Evolutionary conservation across 2,888 invertebrate genomes (phyloP).

Genomic region (Muschampia plurimacula): DNA sequence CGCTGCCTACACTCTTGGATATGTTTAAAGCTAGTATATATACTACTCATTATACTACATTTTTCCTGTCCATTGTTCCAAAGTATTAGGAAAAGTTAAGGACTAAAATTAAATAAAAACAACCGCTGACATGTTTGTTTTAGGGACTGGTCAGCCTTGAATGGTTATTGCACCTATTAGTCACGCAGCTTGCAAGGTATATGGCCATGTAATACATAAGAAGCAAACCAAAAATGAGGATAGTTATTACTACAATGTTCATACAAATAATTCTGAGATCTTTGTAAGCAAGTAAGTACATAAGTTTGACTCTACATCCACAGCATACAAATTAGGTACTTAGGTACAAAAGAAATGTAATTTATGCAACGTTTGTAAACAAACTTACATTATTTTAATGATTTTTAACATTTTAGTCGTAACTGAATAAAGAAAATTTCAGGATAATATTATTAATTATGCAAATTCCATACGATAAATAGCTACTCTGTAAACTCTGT

Average conservation of each 20-base stretch:
- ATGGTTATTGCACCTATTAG: slow-evolving; percentile 32
- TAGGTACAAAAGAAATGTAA: no score
- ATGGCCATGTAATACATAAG: slow-evolving; percentile 57
- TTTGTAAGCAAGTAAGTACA: not conserved
- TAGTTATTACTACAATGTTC: slow-evolving; percentile 34
- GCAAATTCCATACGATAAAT: no score
- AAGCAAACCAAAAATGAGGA: slow-evolving; percentile 48
- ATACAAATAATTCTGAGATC: slow-evolving; percentile 20
- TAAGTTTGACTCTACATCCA: not conserved
- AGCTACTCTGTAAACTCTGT: no score
- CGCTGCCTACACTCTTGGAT: not conserved
- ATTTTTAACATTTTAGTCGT: no score
- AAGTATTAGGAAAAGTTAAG: slow-evolving; percentile 24
- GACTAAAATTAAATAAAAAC: slow-evolving; percentile 13
- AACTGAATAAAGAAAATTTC: no score
- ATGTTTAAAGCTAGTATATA: no score
- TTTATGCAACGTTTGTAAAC: no score
- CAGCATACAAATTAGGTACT: no score
- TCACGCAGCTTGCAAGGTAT: slow-evolving; percentile 32
- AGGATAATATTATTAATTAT: no score
- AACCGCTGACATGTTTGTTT: slow-evolving; percentile 22
- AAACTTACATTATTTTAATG: no score
- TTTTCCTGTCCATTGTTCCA: slow-evolving; percentile 17
- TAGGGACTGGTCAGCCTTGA: slow-evolving; percentile 35
- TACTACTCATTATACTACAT: not conserved